A percentile compares a stretch with the other conserved stretches of the same genome.
phyloP scores from a whole-genome alignment of 2,888 invertebrate species.

The Leucophora obtusa region DNA sequence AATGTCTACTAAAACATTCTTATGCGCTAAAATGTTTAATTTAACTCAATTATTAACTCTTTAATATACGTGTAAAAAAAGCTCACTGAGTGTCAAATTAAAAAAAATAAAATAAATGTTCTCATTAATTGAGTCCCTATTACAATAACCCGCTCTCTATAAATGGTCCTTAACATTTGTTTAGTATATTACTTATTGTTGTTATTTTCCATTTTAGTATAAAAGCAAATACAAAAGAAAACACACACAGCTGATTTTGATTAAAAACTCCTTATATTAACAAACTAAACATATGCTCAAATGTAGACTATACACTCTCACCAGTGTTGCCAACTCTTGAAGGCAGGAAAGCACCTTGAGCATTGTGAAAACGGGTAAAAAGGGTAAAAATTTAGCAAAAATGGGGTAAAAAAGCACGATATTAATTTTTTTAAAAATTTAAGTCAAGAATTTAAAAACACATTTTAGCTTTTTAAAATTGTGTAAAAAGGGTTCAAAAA shows the following conservation, averaged over 20 bases:
- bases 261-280: slow-evolving; percentile 20
- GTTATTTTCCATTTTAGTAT: background rate
- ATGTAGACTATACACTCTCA: background rate
- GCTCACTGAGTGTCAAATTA: background rate
- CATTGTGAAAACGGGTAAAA: too few relatives aligned
- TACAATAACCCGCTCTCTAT: background rate
- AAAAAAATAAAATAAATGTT: too few relatives aligned
- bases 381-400: too few relatives aligned
- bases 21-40: background rate
- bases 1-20: too few relatives aligned
- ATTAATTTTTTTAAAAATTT: too few relatives aligned
- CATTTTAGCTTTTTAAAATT: too few relatives aligned
- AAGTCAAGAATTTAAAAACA: too few relatives aligned
- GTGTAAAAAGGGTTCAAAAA: too few relatives aligned
- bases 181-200: background rate
- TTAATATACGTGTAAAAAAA: background rate
- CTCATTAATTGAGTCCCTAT: too few relatives aligned
- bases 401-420: too few relatives aligned
- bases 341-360: too few relatives aligned
- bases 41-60: background rate
- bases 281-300: background rate
- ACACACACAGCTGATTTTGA: slow-evolving; percentile 49
- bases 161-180: background rate
- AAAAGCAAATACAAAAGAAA: slow-evolving; percentile 3
- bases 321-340: too few relatives aligned